These are phyloP conservation scores for Tetragnatha montana DNA, from an alignment of 2,888 invertebrate species.

Conservation along the genomic window DNA sequence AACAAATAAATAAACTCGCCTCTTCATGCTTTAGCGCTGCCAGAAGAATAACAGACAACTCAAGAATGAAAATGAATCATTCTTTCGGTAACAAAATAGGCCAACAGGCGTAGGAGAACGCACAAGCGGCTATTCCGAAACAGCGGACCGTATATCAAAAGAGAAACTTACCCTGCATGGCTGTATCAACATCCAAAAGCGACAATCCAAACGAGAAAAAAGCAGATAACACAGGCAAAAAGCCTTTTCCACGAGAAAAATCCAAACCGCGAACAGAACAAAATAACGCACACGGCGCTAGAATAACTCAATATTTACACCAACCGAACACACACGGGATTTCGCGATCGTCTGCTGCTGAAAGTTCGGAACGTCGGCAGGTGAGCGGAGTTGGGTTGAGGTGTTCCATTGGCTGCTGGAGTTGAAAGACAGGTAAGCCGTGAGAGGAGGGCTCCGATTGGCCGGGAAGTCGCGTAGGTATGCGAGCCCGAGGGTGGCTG, in stretches of 20 bases:
- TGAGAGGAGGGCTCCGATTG: conserved; percentile 37
- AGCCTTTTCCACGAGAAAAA: conserved; percentile 29
- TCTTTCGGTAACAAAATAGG: conserved; percentile 42
- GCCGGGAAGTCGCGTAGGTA: conserved; percentile 47
- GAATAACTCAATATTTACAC: background rate
- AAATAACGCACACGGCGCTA: background rate
- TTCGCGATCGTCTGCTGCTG: background rate
- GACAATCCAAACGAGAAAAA: background rate
- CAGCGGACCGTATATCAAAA: background rate
- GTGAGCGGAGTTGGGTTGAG: conserved; percentile 19
- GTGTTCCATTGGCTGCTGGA: conserved; percentile 41
- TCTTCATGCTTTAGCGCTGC: background rate
- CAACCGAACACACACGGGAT: background rate
- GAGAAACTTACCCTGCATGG: conserved; percentile 16
- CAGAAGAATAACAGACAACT: background rate
- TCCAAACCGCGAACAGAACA: background rate
- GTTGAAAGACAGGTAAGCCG: conserved; percentile 58
- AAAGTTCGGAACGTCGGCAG: conserved; percentile 61
- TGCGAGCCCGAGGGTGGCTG: conserved; percentile 32
- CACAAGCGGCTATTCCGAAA: background rate
- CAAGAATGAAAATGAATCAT: conserved; percentile 16
- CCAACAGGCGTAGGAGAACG: conserved; percentile 41
- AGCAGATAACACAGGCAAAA: conserved; percentile 10
- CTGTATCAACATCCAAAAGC: background rate
- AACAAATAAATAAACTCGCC: background rate